Conservation (phyloP, 2,888 invertebrate species). For the Ischnus inquisitorius region DNA sequence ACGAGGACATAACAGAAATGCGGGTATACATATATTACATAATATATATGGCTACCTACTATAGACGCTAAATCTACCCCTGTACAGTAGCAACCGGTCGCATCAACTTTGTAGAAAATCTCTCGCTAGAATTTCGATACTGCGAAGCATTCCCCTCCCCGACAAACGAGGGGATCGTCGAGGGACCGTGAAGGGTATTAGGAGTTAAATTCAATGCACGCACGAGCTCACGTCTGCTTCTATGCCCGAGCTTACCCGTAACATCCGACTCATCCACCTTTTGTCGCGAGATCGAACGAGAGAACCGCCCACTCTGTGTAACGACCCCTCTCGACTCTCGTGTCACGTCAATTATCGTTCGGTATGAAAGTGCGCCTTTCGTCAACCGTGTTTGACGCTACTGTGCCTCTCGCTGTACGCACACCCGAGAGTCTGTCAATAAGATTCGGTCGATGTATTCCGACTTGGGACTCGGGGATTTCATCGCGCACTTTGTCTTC, state of each 20-base stretch:
- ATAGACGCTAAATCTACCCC: slow-evolving; percentile 8
- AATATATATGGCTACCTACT: background rate
- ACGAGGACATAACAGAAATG: slow-evolving; percentile 50
- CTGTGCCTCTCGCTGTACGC: background rate
- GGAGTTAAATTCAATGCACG: slow-evolving; percentile 58
- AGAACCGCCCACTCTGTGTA: slow-evolving; percentile 5
- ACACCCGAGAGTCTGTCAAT: slow-evolving; percentile 8
- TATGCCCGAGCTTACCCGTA: slow-evolving; percentile 20
- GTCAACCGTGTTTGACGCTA: background rate
- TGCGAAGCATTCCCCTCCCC: slow-evolving; percentile 8
- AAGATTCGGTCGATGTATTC: background rate
- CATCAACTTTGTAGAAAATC: slow-evolving; percentile 29
- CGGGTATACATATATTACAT: background rate
- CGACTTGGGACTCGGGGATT: background rate
- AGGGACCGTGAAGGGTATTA: slow-evolving; percentile 55
- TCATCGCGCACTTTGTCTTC: background rate
- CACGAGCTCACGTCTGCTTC: slow-evolving; percentile 34
- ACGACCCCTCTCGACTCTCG: background rate
- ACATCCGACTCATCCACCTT: slow-evolving; percentile 57
- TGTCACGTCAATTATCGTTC: slow-evolving; percentile 53
- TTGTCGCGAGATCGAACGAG: slow-evolving; percentile 49
- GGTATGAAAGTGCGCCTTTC: background rate
- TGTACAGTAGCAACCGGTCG: slow-evolving; percentile 1
- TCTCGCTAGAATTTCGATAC: slow-evolving; percentile 50
- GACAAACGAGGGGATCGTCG: slow-evolving; percentile 24